phyloP scores from a whole-genome alignment of 2,113 vertebrate genomes.

The Oncorhynchus tshawytscha region DNA sequence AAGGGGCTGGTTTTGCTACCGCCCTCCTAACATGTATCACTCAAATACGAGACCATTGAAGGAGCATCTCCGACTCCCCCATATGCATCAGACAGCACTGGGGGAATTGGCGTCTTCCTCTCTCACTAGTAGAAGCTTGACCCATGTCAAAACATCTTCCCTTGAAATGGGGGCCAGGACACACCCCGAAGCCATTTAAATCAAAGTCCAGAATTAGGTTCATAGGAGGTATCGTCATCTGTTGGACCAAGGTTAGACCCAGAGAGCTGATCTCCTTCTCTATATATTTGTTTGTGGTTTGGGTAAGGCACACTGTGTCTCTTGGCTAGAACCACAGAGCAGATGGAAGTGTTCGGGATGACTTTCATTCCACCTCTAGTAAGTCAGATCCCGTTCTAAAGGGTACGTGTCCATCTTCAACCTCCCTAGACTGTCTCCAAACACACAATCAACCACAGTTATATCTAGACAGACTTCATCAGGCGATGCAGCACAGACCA shows the following conservation, averaged over 20 bases:
- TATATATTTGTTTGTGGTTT: slow-evolving; percentile 29
- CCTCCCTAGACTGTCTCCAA: background rate
- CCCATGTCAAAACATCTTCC: background rate
- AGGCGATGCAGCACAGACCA: background rate
- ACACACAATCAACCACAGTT: background rate
- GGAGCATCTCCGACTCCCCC: background rate
- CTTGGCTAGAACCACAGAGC: background rate
- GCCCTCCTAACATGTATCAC: background rate
- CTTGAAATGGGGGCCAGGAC: no score
- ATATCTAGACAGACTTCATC: background rate
- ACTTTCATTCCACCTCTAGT: slow-evolving; percentile 12
- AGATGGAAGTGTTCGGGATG: slow-evolving; percentile 36
- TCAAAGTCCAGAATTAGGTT: no score
- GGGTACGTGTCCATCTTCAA: background rate
- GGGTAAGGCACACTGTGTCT: background rate
- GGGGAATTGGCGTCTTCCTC: no score
- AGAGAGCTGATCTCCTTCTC: background rate
- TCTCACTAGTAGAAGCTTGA: background rate
- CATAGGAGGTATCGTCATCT: no score
- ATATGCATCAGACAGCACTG: no score
- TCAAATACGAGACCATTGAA: background rate
- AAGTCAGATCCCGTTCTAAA: slow-evolving; percentile 12
- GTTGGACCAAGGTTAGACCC: no score
- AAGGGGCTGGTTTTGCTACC: background rate
- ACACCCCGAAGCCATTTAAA: no score